Evolutionary conservation across 2,888 invertebrate species (phyloP), one percentile per base, ranked within the genome.

Genomic region (Notocelia uddmanniana): DNA sequence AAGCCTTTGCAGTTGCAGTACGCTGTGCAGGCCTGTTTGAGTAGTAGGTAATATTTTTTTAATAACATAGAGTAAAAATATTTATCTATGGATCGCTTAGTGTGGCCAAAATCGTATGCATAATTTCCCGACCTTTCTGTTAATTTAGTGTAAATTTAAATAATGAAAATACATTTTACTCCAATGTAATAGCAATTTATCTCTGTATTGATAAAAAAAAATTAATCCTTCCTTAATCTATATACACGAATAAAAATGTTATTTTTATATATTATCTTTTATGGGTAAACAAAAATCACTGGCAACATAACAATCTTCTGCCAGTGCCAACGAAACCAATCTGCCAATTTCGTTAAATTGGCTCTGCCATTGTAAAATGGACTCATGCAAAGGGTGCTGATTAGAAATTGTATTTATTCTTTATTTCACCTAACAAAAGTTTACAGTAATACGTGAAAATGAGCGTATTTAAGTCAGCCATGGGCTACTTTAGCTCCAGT

Each of bases 391-490:
- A 81, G 83, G 87, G 86, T 88, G 86, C 83, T 88, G 85, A 86
- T 84, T 81, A 80, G 81, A 82, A 80, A 79, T 79, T 75, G 73
- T 81, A 81, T 85, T 83, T 85, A 82, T 85, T 82, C 81, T 82
- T 84, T 85, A 83, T 83, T 81, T 86, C 84, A 78, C 78, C 73
- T 75, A 76, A 76, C 75, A 76, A 80, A 79, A 79, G 79, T 82
- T 74, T 67, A 75, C 70, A 76, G 72, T 76, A 74, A 73, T 75
- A 77, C 77, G 79, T 76, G 76, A 90, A 94, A 92, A 97, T 97
- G 97, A 97, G 97, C 94, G 96, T 98, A 85, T 97, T 98, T 87
- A 98, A 97, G 94, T 98, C 98, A 77, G 98, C 98, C 76, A 96
- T 98, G 87, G 98, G 97, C 83, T 98, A 98, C 92, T 97, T 98